phyloP scores from a whole-genome alignment of 2,888 invertebrate genomes.

The Troides oblongomaculatus region DNA sequence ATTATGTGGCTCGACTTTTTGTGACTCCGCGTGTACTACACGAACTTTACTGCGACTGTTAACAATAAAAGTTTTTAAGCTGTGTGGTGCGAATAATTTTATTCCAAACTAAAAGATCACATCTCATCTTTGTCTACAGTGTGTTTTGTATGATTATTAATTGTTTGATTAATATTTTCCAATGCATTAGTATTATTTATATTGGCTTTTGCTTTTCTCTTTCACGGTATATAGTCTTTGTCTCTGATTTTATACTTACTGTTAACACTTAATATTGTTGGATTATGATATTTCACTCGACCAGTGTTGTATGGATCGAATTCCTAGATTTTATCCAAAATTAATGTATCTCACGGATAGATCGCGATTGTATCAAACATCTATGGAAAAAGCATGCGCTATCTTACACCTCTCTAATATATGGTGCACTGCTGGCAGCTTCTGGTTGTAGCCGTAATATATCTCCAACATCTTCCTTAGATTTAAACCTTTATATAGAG shows the following conservation, averaged over 20 bases:
- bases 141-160: slow-evolving; percentile 47
- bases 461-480: slow-evolving; percentile 1
- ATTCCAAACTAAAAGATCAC: slow-evolving; percentile 33
- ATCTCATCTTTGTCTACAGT: slow-evolving; percentile 37
- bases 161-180: slow-evolving; percentile 34
- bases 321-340: neutral
- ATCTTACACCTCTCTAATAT: slow-evolving; percentile 6
- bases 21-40: slow-evolving; percentile 26
- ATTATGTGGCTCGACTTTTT: slow-evolving; percentile 65
- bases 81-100: slow-evolving; percentile 49
- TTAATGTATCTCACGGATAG: neutral
- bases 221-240: too few relatives aligned
- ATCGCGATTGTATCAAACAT: slow-evolving; percentile 4
- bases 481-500: neutral
- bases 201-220: too few relatives aligned
- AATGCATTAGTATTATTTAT: slow-evolving; percentile 22
- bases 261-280: too few relatives aligned
- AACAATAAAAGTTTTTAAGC: slow-evolving; percentile 28
- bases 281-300: too few relatives aligned
- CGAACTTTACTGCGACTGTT: slow-evolving; percentile 18
- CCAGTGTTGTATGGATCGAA: too few relatives aligned
- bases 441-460: slow-evolving; percentile 8
- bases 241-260: too few relatives aligned
- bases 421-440: slow-evolving; percentile 8
- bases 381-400: neutral